Evolutionary conservation across 2,888 invertebrate genomes (phyloP), one percentile per base, ranked within the genome.

Genomic region (Calliphora vomitoria): DNA sequence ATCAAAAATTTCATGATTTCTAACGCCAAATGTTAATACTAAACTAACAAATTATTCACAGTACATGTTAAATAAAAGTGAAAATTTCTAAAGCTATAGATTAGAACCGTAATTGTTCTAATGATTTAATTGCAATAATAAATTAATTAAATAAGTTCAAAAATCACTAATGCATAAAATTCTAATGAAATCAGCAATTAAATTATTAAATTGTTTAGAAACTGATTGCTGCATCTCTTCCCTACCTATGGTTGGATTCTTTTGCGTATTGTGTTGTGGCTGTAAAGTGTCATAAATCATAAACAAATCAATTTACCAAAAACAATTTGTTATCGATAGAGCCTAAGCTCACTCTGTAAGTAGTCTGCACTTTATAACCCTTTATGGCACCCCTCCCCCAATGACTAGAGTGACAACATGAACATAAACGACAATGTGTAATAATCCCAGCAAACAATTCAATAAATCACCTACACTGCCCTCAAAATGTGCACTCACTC

Each of bases 391-490:
- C 50, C 4, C 13, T 50, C 50, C 3, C n/a, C 6, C 15, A 15
- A 13, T 44, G 44, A 10, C 13, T 10, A 35, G 4, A 44, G 44
- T 44, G 13, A n/a, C n/a, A 50, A n/a, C n/a, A 50, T 64, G n/a
- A 58, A 74, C 72, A 78, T 78, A 18, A 74, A 72, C 58, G 69
- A 53, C 62, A 71, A 53, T 50, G 60, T 72, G 71, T 55, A 62
- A 71, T 81, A 85, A 64, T 69, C 53, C 88, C 88, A 82, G 82
- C 90, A 89, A 91, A 92, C 91, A 90, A 90, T 92, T 92, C 91
- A 92, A 92, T 92, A 92, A 92, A 92, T 92, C 93, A 93, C 91
- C 90, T 91, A 89, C 89, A 89, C 18, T 72, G 72, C 44, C 60
- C 41, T 44, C 20, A 60, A n/a, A 66, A 64, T 53, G 55, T 71